Evolutionary conservation across 2,888 invertebrate genomes (phyloP).

Genomic region (Microctonus brassicae): DNA sequence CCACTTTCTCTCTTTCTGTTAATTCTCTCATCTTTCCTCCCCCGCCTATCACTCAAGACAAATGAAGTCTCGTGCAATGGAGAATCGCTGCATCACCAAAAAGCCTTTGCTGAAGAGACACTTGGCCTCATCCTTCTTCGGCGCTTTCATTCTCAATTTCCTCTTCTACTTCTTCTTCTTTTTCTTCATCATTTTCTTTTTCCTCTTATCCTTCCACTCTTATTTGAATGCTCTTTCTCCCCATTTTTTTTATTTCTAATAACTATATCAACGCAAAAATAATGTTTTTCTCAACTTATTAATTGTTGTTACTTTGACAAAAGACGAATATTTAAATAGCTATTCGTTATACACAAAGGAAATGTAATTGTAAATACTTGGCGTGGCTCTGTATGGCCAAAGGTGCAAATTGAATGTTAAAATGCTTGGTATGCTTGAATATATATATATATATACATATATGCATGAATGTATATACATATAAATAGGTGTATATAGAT

Average conservation of each 20-base stretch:
- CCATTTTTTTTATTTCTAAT: slow-evolving; percentile 13
- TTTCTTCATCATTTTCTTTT: slow-evolving; percentile 40
- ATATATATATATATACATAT: slow-evolving; percentile 7
- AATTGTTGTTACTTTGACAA: no score
- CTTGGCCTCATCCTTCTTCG: not conserved
- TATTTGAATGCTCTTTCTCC: slow-evolving; percentile 46
- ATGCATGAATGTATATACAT: slow-evolving; percentile 1
- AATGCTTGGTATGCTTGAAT: no score
- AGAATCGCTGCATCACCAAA: not conserved
- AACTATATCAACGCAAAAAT: slow-evolving; percentile 12
- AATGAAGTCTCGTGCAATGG: not conserved
- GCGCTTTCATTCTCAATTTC: slow-evolving; percentile 17
- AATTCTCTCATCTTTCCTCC: no score
- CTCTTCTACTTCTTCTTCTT: slow-evolving; percentile 31
- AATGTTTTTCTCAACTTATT: slow-evolving; percentile 5
- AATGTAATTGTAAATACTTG: no score
- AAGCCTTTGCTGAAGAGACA: not conserved
- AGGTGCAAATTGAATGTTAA: slow-evolving; percentile 31
- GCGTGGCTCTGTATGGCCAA: not conserved
- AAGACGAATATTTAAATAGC: no score
- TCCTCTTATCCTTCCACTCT: no score
- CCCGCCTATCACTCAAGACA: not conserved
- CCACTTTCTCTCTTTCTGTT: slow-evolving; percentile 24
- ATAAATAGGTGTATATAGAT: no score
- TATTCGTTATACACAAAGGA: no score